Conservation (phyloP, 2,888 invertebrate genomes). For the Drosophila multiciliata region DNA sequence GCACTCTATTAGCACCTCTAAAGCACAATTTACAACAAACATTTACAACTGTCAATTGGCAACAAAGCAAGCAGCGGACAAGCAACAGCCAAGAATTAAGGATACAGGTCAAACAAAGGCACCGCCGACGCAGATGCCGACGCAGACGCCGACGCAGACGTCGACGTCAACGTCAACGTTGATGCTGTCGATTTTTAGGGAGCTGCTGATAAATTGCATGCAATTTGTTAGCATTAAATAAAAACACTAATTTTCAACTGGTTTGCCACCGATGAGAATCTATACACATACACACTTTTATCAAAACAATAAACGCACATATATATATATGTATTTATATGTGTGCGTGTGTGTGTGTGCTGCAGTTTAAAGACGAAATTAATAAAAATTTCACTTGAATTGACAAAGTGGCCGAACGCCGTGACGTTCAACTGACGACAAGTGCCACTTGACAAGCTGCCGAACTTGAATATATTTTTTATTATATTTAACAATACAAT, state of each 20-base stretch:
- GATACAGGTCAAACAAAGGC: slow-evolving; percentile 73
- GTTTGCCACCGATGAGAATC: slow-evolving; percentile 64
- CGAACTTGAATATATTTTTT: slow-evolving; percentile 72
- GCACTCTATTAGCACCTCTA: slow-evolving; percentile 82
- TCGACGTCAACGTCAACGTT: background rate
- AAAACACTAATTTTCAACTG: slow-evolving; percentile 69
- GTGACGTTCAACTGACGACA: slow-evolving; percentile 81
- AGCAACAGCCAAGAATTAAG: slow-evolving; percentile 62
- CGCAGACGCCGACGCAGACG: slow-evolving; percentile 6
- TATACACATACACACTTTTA: slow-evolving; percentile 33
- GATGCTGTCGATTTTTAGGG: slow-evolving; percentile 45
- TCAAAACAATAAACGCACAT: slow-evolving; percentile 22
- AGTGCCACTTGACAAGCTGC: slow-evolving; percentile 82
- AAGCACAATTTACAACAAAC: slow-evolving; percentile 80
- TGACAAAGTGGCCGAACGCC: slow-evolving; percentile 81
- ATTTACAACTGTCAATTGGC: slow-evolving; percentile 83
- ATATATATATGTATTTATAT: slow-evolving; percentile 16
- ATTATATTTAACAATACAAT: slow-evolving; percentile 58
- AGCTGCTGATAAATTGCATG: slow-evolving; percentile 70
- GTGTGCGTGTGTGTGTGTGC: slow-evolving; percentile 32
- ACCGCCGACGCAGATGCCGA: slow-evolving; percentile 53
- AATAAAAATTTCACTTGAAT: slow-evolving; percentile 83
- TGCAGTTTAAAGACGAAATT: slow-evolving; percentile 78
- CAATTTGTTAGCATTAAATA: slow-evolving; percentile 78
- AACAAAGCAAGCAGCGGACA: slow-evolving; percentile 72